Evolutionary conservation across 2,113 vertebrate genomes (phyloP).

Genomic region (Sminthopsis crassicaudata): DNA sequence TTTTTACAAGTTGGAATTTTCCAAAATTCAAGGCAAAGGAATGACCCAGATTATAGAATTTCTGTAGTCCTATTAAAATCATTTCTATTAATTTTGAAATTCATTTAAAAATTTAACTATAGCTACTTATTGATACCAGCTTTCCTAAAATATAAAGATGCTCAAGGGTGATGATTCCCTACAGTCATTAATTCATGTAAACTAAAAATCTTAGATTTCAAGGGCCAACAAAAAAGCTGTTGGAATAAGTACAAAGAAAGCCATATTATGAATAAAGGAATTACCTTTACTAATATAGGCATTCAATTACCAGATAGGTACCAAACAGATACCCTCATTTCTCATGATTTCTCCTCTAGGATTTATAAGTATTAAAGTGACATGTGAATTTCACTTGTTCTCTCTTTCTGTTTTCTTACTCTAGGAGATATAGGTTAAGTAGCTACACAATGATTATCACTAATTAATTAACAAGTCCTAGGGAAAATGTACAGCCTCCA

Average conservation of each 20-base stretch:
- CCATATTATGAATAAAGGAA: slow-evolving; percentile 18
- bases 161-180: not conserved
- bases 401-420: slow-evolving; percentile 38
- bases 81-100: slow-evolving; percentile 42
- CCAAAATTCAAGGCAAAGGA: slow-evolving; percentile 35
- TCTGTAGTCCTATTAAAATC: not conserved
- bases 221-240: slow-evolving; percentile 13
- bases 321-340: slow-evolving; percentile 35
- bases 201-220: slow-evolving; percentile 38
- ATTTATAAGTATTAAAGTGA: slow-evolving; percentile 56
- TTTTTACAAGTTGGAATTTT: slow-evolving; percentile 26
- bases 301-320: slow-evolving; percentile 25
- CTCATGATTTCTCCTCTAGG: slow-evolving; percentile 52
- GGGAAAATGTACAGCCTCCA: slow-evolving; percentile 26
- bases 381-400: slow-evolving; percentile 48
- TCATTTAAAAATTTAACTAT: not conserved
- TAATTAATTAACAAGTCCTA: not conserved
- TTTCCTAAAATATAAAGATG: slow-evolving; percentile 23
- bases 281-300: not conserved
- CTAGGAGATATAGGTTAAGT: slow-evolving; percentile 13
- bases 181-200: slow-evolving; percentile 22
- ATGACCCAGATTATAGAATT: slow-evolving; percentile 13
- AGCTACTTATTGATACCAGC: slow-evolving; percentile 30
- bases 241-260: slow-evolving; percentile 43
- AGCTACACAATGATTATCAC: slow-evolving; percentile 30